A percentile compares a stretch with the other conserved stretches of the same genome.
phyloP scores from a whole-genome alignment of 92 coral and sea anemone genomes.

The Actinernus sp. region DNA sequence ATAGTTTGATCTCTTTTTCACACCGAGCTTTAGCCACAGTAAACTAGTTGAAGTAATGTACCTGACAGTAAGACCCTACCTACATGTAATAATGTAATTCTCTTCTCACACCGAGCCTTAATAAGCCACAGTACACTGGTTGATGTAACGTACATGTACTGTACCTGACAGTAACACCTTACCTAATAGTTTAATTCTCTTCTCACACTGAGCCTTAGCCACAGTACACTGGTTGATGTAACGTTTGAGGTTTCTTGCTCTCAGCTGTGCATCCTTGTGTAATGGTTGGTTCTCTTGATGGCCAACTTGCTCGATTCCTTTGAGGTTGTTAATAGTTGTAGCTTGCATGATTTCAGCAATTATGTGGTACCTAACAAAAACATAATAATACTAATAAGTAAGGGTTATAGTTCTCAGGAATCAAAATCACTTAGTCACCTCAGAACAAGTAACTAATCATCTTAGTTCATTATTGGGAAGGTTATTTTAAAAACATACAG shows the following conservation, averaged over 20 bases:
- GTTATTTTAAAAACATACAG: no score
- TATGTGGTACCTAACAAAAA: conserved; percentile 83
- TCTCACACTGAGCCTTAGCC: conserved; percentile 96
- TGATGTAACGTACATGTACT: no score
- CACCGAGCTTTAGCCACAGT: conserved; percentile 98
- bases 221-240: conserved; percentile 99
- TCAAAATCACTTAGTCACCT: no score
- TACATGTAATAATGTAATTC: no score
- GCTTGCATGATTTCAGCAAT: conserved; percentile 99
- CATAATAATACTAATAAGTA: no score
- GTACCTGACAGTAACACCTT: not conserved
- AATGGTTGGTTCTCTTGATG: conserved; percentile 74
- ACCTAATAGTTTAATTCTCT: conserved; percentile 91
- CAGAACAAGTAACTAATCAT: no score
- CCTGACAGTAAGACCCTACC: no score
- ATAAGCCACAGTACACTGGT: no score
- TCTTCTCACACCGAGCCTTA: no score
- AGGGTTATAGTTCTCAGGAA: no score
- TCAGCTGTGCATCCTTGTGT: conserved; percentile 90
- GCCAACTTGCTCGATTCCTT: conserved; percentile 83
- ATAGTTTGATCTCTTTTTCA: conserved; percentile 88
- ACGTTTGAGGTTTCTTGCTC: conserved; percentile 90
- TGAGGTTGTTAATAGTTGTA: conserved; percentile 92
- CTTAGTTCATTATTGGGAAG: no score
- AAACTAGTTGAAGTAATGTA: conserved; percentile 93